A percentile compares a stretch with the other conserved stretches of the same genome.
These are phyloP conservation scores for Spodoptera picta DNA, from an alignment of 2,888 invertebrate species.

Conservation along the genomic window DNA sequence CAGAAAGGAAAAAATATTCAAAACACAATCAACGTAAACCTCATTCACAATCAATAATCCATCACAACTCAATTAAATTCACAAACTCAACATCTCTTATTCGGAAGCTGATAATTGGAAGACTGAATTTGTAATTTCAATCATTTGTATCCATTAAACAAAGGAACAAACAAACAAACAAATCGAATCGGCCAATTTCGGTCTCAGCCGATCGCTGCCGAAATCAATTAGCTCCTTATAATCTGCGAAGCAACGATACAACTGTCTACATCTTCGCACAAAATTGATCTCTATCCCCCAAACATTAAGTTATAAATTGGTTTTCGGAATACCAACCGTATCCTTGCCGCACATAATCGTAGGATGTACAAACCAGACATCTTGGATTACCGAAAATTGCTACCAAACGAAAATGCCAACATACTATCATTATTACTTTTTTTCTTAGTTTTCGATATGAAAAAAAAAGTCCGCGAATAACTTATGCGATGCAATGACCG, in stretches of 20 bases:
- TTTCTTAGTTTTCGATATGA: conserved; percentile 84
- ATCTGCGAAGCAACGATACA: conserved; percentile 63
- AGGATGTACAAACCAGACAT: conserved; percentile 72
- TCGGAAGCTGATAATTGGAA: conserved; percentile 64
- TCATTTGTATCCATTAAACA: conserved; percentile 65
- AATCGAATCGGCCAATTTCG: conserved; percentile 76
- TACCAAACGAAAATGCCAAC: conserved; percentile 77
- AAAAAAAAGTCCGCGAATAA: conserved; percentile 76
- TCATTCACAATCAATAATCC: conserved; percentile 42
- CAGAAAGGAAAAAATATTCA: conserved; percentile 5
- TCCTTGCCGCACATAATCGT: conserved; percentile 69
- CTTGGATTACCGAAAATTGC: conserved; percentile 83
- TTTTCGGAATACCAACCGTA: conserved; percentile 21
- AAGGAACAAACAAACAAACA: conserved; percentile 66
- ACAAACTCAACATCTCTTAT: conserved; percentile 44
- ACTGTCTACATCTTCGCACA: not conserved
- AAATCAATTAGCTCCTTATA: conserved; percentile 83
- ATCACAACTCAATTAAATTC: conserved; percentile 43
- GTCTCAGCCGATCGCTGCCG: conserved; percentile 79
- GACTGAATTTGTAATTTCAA: conserved; percentile 59
- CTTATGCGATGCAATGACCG: conserved; percentile 82
- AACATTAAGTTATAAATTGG: not conserved
- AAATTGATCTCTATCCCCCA: conserved; percentile 43
- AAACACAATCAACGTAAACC: conserved; percentile 31
- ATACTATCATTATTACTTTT: conserved; percentile 69